phyloP scores from a whole-genome alignment of 2,888 invertebrate genomes.

The Idaea straminata region DNA sequence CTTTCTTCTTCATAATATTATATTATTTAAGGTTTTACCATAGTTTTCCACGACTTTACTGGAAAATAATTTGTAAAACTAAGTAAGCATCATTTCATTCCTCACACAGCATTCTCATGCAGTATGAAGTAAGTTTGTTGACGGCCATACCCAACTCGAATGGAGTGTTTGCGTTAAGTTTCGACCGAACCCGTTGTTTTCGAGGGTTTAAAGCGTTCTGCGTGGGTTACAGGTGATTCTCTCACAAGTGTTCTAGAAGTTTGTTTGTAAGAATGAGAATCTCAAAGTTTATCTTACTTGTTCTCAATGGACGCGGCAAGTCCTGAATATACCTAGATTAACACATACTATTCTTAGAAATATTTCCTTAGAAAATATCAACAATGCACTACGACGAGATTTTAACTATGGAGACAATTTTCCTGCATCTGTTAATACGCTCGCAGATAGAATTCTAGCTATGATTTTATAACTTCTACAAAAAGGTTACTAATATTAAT shows the following conservation, averaged over 20 bases:
- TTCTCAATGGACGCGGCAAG: too few relatives aligned
- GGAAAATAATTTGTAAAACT: slow-evolving; percentile 5
- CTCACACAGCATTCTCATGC: not conserved
- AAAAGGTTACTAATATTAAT: too few relatives aligned
- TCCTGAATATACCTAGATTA: too few relatives aligned
- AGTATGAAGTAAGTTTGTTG: slow-evolving; percentile 32
- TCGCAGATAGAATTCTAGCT: too few relatives aligned
- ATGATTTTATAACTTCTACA: too few relatives aligned
- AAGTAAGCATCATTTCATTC: not conserved
- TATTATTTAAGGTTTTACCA: not conserved
- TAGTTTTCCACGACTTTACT: not conserved
- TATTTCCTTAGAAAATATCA: too few relatives aligned
- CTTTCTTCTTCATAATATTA: not conserved
- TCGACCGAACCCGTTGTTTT: slow-evolving; percentile 50
- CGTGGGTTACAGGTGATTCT: slow-evolving; percentile 58
- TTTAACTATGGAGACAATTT: too few relatives aligned
- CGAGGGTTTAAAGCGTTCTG: slow-evolving; percentile 44
- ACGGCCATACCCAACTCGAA: slow-evolving; percentile 36
- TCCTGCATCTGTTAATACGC: too few relatives aligned
- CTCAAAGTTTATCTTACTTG: slow-evolving; percentile 56
- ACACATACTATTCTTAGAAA: too few relatives aligned
- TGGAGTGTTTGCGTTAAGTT: slow-evolving; percentile 47
- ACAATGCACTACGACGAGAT: too few relatives aligned
- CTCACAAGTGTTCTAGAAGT: slow-evolving; percentile 52
- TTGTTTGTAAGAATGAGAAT: slow-evolving; percentile 58